Percentiles rank a stretch among this genome's conserved stretches.
Conservation (phyloP, 2,888 invertebrate genomes). For the Drosophila affinis region DNA sequence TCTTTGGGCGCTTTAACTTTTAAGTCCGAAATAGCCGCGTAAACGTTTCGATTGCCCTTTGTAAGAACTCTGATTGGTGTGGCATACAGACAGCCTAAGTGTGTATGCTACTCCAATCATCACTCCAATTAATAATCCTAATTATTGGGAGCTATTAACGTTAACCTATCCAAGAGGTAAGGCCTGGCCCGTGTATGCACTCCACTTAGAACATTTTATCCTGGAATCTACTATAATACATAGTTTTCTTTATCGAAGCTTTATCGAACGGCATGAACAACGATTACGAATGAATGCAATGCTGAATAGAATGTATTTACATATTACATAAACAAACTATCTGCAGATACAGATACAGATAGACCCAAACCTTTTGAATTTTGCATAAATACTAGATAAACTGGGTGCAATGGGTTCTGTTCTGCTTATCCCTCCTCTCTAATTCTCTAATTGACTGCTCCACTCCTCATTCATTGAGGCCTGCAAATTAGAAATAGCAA, state of each 20-base stretch:
- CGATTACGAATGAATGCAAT: conserved; percentile 64
- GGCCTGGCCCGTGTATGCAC: conserved; percentile 63
- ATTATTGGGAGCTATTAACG: conserved; percentile 12
- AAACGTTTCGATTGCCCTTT: conserved; percentile 79
- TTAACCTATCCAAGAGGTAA: conserved; percentile 59
- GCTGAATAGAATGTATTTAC: conserved; percentile 38
- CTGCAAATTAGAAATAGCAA: neutral
- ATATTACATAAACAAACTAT: conserved; percentile 19
- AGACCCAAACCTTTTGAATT: conserved; percentile 21
- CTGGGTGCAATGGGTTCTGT: neutral
- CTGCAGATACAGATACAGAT: neutral
- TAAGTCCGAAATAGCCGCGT: conserved; percentile 83
- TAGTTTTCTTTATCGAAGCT: conserved; percentile 36
- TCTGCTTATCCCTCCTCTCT: neutral
- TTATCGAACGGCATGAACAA: conserved; percentile 54
- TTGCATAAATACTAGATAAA: conserved; percentile 1
- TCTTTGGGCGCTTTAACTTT: conserved; percentile 82
- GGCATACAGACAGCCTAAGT: conserved; percentile 41
- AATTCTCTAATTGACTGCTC: neutral
- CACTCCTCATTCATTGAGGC: neutral
- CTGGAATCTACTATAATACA: conserved; percentile 15
- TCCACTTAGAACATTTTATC: conserved; percentile 48
- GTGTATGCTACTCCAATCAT: conserved; percentile 55
- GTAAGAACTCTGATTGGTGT: conserved; percentile 25
- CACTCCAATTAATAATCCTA: neutral